These are phyloP conservation scores for Glaucidium brasilianum DNA, from an alignment of 2,113 vertebrate species.

Conservation along the genomic window DNA sequence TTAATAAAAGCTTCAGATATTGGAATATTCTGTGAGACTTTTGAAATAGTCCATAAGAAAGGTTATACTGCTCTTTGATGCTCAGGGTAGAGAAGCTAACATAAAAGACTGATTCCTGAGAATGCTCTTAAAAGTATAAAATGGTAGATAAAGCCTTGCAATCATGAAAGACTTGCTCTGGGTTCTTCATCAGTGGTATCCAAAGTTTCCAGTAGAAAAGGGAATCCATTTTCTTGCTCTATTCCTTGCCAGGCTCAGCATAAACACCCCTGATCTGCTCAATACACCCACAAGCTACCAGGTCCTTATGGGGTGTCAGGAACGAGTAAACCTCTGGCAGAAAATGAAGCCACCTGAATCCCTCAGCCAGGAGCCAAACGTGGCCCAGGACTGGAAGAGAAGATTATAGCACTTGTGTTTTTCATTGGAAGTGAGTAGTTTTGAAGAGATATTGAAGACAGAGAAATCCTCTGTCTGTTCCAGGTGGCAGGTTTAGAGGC, in stretches of 20 bases:
- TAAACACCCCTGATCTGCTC: rapidly evolving
- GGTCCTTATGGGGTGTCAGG: rapidly evolving
- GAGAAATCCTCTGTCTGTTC: background rate
- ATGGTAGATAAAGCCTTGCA: background rate
- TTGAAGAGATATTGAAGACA: background rate
- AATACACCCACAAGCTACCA: rapidly evolving
- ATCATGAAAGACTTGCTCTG: background rate
- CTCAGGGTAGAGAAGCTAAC: background rate
- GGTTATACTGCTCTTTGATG: background rate
- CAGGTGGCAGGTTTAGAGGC: background rate
- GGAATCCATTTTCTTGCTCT: rapidly evolving
- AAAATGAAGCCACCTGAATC: background rate
- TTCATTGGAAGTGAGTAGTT: background rate
- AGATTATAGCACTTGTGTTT: background rate
- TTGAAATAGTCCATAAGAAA: background rate
- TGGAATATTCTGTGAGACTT: background rate
- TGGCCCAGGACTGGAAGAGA: background rate
- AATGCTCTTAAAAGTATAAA: background rate
- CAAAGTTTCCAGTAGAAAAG: background rate
- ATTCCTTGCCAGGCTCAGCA: background rate
- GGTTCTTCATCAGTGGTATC: background rate
- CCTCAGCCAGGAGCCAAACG: background rate
- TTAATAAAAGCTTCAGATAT: background rate
- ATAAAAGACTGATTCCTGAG: background rate
- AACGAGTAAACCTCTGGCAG: background rate